Conservation (phyloP, 1,140 invertebrate species). For the Diabrotica undecimpunctata region DNA sequence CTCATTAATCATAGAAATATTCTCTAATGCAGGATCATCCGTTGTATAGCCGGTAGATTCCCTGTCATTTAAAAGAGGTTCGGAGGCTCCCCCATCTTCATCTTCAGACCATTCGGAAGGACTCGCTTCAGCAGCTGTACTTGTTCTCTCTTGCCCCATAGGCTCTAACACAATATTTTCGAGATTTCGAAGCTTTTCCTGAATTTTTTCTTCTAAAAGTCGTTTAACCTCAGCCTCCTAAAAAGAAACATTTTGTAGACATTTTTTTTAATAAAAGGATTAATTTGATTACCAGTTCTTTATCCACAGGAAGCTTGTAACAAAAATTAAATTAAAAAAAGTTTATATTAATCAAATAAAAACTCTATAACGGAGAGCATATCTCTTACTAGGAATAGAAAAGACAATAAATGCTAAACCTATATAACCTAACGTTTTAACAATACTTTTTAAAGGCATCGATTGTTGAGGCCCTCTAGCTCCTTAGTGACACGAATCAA, state of each 20-base stretch:
- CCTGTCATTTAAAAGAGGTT: slow-evolving; percentile 52
- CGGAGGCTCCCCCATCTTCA: slow-evolving; percentile 58
- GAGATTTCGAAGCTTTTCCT: slow-evolving; percentile 41
- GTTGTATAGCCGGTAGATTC: slow-evolving; percentile 78
- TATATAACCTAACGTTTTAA: no score
- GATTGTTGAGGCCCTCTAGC: no score
- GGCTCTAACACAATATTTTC: slow-evolving; percentile 40
- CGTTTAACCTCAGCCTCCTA: slow-evolving; percentile 55
- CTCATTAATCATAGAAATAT: slow-evolving; percentile 78
- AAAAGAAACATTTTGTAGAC: slow-evolving; percentile 7
- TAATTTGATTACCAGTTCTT: slow-evolving; percentile 39
- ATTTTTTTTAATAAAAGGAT: neutral
- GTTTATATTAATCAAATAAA: slow-evolving; percentile 1
- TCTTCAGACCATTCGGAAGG: slow-evolving; percentile 79
- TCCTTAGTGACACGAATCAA: no score
- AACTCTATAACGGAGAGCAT: neutral
- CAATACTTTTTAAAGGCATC: no score
- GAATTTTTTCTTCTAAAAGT: slow-evolving; percentile 49
- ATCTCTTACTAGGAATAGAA: no score
- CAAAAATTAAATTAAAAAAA: neutral
- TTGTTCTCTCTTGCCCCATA: slow-evolving; percentile 11
- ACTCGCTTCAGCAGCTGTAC: slow-evolving; percentile 40
- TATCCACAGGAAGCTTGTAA: slow-evolving; percentile 29
- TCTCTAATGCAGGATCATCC: slow-evolving; percentile 77
- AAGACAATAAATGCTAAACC: no score